Conservation (phyloP, 2,888 invertebrate genomes). For the Stenotaenia linearis region DNA sequence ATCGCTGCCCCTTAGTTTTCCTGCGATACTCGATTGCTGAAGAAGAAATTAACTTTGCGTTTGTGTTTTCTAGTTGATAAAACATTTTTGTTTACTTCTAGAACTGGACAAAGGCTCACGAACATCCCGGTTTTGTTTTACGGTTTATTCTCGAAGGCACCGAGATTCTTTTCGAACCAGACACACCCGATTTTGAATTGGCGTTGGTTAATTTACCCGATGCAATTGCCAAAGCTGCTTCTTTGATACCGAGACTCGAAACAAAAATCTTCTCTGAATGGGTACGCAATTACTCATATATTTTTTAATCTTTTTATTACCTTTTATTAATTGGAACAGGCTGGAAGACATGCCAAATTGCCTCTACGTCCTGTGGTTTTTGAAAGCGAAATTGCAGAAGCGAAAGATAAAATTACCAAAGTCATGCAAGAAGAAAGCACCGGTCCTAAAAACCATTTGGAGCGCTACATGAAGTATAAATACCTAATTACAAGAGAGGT, state of each 20-base stretch:
- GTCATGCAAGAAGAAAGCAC: conserved; percentile 45
- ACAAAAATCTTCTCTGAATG: conserved; percentile 66
- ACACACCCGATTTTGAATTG: conserved; percentile 66
- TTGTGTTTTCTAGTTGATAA: too few relatives aligned
- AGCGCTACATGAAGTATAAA: conserved; percentile 36
- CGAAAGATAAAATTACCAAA: conserved; percentile 58
- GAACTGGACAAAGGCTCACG: conserved; percentile 44
- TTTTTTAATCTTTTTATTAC: background rate
- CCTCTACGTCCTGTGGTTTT: conserved; percentile 66
- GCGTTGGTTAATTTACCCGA: conserved; percentile 65
- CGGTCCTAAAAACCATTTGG: conserved; percentile 41
- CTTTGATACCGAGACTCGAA: conserved; percentile 70
- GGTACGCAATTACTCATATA: conserved; percentile 41
- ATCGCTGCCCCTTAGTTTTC: too few relatives aligned
- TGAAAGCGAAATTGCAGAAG: conserved; percentile 59
- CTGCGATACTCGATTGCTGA: too few relatives aligned
- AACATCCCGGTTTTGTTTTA: conserved; percentile 47
- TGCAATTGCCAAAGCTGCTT: conserved; percentile 66
- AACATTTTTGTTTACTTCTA: background rate
- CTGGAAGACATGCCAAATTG: conserved; percentile 24
- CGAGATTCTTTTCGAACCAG: conserved; percentile 47
- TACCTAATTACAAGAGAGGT: conserved; percentile 48
- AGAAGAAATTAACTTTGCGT: too few relatives aligned
- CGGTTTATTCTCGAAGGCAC: conserved; percentile 47
- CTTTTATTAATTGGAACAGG: background rate